A percentile compares a stretch with the other conserved stretches of the same genome.
Evolutionary conservation across 1,140 invertebrate genomes (phyloP).

Genomic region (Hylaeus volcanicus): DNA sequence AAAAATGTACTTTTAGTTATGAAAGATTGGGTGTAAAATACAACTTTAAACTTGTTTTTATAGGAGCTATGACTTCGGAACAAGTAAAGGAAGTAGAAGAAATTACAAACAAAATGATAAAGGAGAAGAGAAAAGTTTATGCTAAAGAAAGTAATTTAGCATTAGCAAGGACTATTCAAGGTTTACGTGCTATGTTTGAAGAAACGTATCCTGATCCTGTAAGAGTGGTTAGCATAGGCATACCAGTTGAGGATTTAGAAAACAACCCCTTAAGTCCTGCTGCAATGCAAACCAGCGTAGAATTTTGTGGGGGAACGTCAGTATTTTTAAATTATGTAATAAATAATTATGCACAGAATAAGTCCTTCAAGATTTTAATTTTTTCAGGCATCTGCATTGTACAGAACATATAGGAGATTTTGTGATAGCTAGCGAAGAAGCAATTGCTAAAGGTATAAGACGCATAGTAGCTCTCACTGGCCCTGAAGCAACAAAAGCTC

Average conservation of each 20-base stretch:
- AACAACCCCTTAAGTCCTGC: constrained; percentile 89
- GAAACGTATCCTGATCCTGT: constrained; percentile 99
- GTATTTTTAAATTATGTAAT: constrained; percentile 46
- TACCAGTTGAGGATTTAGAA: constrained; percentile 94
- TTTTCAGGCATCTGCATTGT: constrained; percentile 89
- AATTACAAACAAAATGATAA: constrained; percentile 89
- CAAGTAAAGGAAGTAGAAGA: constrained; percentile 94
- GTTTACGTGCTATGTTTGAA: constrained; percentile 98
- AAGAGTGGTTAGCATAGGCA: constrained; percentile 96
- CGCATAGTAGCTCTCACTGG: constrained; percentile 98
- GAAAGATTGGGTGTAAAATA: neutral
- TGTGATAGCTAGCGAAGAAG: constrained; percentile 98
- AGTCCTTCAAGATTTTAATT: constrained; percentile 38
- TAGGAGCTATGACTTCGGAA: constrained; percentile 89
- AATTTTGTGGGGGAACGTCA: constrained; percentile 99
- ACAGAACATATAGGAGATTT: constrained; percentile 96
- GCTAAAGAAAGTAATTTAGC: constrained; percentile 92
- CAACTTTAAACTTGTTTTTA: constrained; percentile 26
- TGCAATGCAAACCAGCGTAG: constrained; percentile 95
- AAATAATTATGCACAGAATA: constrained; percentile 1
- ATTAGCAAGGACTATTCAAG: constrained; percentile 95
- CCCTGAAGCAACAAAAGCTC: constrained; percentile 93
- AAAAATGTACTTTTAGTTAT: neutral
- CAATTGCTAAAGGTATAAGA: constrained; percentile 98
- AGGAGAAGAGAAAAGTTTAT: constrained; percentile 91